These are phyloP conservation scores for Phyto melanocephala DNA, from an alignment of 2,888 invertebrate species.

Conservation along the genomic window DNA sequence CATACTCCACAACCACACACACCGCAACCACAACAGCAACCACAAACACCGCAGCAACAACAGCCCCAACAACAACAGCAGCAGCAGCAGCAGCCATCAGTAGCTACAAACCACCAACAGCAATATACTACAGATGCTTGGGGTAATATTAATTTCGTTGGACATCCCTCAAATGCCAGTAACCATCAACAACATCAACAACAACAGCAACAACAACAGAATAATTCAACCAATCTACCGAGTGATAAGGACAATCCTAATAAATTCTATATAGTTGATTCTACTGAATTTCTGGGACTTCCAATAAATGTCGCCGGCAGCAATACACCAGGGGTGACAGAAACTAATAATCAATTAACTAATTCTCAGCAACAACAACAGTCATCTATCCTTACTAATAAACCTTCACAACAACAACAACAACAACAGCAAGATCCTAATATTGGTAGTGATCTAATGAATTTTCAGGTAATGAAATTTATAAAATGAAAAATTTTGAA, in stretches of 20 bases:
- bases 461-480: constrained; percentile 72
- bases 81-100: constrained; percentile 67
- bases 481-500: too few relatives aligned
- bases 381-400: background rate
- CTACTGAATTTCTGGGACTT: constrained; percentile 78
- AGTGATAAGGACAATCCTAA: constrained; percentile 73
- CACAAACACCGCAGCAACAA: constrained; percentile 68
- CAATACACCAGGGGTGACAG: constrained; percentile 59
- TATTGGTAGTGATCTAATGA: constrained; percentile 74
- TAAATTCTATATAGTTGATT: constrained; percentile 78
- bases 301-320: constrained; percentile 75
- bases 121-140: constrained; percentile 70
- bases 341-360: constrained; percentile 61
- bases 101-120: constrained; percentile 60
- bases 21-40: constrained; percentile 65
- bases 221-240: constrained; percentile 59
- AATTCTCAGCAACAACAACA: constrained; percentile 59
- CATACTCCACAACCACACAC: constrained; percentile 69
- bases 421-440: constrained; percentile 70
- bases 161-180: constrained; percentile 51
- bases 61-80: constrained; percentile 67
- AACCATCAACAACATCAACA: constrained; percentile 65
- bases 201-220: constrained; percentile 68
- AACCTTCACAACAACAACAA: constrained; percentile 66
- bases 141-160: constrained; percentile 69